These are phyloP conservation scores for Acrobasis consociella DNA, from an alignment of 2,888 invertebrate species.

Conservation along the genomic window DNA sequence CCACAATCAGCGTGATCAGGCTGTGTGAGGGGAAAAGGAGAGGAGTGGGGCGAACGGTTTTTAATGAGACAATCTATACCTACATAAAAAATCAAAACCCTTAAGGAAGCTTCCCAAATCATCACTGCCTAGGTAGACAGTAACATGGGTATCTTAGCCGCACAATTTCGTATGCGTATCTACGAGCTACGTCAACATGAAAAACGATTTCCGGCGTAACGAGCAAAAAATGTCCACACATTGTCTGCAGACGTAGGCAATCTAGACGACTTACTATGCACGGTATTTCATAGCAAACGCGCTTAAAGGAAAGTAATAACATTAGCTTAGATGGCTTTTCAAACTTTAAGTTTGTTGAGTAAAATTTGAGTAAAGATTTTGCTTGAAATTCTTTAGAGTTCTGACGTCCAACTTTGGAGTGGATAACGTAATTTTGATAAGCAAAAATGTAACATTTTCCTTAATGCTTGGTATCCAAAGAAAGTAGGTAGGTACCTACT, in stretches of 20 bases:
- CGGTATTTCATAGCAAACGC: background rate
- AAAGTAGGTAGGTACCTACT: no score
- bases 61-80: no score
- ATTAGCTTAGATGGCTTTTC: background rate
- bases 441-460: background rate
- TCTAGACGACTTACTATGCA: background rate
- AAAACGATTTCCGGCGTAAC: background rate
- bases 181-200: background rate
- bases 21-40: no score
- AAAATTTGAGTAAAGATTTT: background rate
- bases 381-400: conserved; percentile 3
- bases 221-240: background rate
- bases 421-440: background rate
- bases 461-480: no score
- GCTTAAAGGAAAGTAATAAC: background rate
- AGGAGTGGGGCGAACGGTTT: no score
- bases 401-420: background rate
- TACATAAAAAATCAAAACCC: no score
- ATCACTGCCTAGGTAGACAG: no score
- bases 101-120: no score
- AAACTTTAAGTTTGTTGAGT: background rate
- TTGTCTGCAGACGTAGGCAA: background rate
- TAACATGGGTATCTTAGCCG: no score
- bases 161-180: no score
- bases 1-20: no score